Evolutionary conservation across 2,113 vertebrate species (phyloP).

Genomic region (Nycticebus coucang): DNA sequence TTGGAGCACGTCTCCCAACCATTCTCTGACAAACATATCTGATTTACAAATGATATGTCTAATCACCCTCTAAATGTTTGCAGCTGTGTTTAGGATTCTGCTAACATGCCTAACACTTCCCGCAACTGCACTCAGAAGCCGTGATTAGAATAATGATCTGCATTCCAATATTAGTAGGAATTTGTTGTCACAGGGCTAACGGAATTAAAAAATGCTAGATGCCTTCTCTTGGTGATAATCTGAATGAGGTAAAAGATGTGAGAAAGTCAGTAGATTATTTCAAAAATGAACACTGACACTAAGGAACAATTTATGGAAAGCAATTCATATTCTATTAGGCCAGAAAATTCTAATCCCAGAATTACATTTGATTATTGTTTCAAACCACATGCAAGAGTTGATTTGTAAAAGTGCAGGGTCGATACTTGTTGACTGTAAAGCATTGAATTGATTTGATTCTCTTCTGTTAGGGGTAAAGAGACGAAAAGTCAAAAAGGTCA

Average conservation of each 20-base stretch:
- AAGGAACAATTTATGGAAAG: conserved; percentile 4
- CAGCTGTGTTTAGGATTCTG: conserved; percentile 47
- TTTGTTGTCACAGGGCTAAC: background rate
- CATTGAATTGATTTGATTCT: background rate
- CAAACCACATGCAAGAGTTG: conserved; percentile 4
- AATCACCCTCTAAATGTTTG: background rate
- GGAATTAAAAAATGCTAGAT: background rate
- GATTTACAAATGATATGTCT: conserved; percentile 22
- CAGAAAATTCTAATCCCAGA: conserved; percentile 39
- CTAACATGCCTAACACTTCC: background rate
- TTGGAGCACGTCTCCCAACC: background rate
- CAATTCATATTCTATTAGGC: background rate
- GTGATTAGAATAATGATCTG: background rate
- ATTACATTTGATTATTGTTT: conserved; percentile 42
- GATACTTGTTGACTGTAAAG: background rate
- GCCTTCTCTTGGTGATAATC: background rate
- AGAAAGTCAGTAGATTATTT: background rate
- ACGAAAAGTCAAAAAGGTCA: background rate
- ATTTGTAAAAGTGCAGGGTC: conserved; percentile 7
- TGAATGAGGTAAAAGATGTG: background rate
- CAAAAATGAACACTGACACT: conserved; percentile 1
- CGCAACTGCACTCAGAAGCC: background rate
- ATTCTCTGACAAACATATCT: background rate
- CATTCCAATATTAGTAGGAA: background rate
- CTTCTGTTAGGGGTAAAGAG: background rate